Evolutionary conservation across 2,888 invertebrate genomes (phyloP).

Genomic region (Drosophila hawaiiensis): DNA sequence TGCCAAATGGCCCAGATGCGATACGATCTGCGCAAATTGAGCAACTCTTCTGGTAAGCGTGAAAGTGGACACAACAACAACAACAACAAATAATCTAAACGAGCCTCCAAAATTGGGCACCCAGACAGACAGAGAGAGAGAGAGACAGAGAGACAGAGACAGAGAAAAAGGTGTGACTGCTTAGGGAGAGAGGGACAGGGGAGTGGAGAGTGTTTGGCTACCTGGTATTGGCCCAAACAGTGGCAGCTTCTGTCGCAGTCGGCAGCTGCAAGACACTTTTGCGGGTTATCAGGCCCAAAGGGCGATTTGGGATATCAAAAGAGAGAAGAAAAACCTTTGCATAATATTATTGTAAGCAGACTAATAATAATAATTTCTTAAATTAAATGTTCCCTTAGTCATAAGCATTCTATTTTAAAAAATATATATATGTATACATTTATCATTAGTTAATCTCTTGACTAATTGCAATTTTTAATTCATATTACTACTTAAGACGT

Average conservation of each 20-base stretch:
- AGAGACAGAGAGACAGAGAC: neutral
- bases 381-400: neutral
- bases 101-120: constrained; percentile 4
- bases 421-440: neutral
- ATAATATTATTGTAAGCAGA: neutral
- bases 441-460: neutral
- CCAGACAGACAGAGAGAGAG: neutral
- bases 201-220: neutral
- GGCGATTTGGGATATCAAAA: neutral
- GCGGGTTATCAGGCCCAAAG: neutral
- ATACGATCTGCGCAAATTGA: constrained; percentile 55
- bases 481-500: too few species aligned
- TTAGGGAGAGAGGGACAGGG: neutral
- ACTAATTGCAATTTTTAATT: neutral
- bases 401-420: neutral
- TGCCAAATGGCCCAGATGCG: constrained; percentile 56
- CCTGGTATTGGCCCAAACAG: constrained; percentile 17
- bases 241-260: constrained; percentile 40
- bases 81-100: neutral
- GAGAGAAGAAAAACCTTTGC: neutral
- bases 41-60: constrained; percentile 49
- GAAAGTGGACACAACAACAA: constrained; percentile 56
- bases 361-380: neutral
- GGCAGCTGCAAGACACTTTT: constrained; percentile 31
- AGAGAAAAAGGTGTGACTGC: neutral